Conservation (phyloP, 2,113 vertebrate genomes). For the Mohoua ochrocephala region DNA sequence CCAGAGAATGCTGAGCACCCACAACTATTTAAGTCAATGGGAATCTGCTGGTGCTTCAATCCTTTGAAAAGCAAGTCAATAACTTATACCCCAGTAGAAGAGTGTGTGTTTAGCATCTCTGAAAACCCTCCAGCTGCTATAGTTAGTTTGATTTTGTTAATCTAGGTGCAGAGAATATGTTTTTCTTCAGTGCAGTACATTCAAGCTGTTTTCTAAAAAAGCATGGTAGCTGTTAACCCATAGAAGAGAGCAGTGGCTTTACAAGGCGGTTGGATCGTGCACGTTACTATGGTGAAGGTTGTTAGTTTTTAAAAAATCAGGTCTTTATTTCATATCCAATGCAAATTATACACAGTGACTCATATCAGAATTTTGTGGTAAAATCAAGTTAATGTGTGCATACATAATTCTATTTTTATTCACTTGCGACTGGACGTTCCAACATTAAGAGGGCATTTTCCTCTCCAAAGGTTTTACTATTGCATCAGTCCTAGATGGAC, state of each 20-base stretch:
- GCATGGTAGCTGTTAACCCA: constrained; percentile 20
- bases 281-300: constrained; percentile 57
- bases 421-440: not conserved
- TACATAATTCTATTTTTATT: not conserved
- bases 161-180: constrained; percentile 35
- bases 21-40: constrained; percentile 56
- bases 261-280: not conserved
- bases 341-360: constrained; percentile 37
- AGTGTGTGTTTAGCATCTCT: constrained; percentile 35
- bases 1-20: constrained; percentile 46
- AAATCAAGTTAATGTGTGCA: constrained; percentile 13
- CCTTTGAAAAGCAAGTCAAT: constrained; percentile 54
- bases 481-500: not conserved
- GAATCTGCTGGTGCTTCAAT: constrained; percentile 54
- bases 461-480: not conserved
- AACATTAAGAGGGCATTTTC: not conserved
- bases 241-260: constrained; percentile 8
- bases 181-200: constrained; percentile 3
- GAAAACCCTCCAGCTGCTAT: constrained; percentile 57
- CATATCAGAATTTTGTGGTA: not conserved
- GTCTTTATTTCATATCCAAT: constrained; percentile 31
- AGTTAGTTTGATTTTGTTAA: constrained; percentile 54
- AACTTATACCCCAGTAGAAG: constrained; percentile 34
- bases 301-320: not conserved
- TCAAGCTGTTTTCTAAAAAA: constrained; percentile 51